A percentile compares a stretch with the other conserved stretches of the same genome.
Conservation (phyloP, 1,140 invertebrate species). For the Mizuhopecten yessoensis region DNA sequence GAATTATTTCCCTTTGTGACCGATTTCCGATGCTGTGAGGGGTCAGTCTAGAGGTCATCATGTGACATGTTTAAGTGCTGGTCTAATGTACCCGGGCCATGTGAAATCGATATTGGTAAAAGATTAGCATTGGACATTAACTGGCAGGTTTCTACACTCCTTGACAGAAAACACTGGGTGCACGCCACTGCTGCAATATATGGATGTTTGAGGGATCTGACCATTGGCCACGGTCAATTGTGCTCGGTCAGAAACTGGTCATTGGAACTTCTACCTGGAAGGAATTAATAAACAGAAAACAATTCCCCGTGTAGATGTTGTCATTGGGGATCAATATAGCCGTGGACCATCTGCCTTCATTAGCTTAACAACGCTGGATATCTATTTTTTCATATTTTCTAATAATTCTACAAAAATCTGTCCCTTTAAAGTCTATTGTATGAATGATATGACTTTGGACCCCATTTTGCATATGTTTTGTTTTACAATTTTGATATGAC, state of each 20-base stretch:
- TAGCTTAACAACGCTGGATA: not conserved
- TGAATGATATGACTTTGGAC: not conserved
- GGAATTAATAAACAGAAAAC: not conserved
- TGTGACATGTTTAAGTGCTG: not conserved
- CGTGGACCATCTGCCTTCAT: slow-evolving; percentile 7
- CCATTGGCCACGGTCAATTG: not conserved
- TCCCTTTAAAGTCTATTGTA: not conserved
- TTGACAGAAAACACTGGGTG: slow-evolving; percentile 4
- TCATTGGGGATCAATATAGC: not conserved
- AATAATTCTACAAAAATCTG: not conserved
- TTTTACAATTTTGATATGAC: not conserved
- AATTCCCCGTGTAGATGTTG: not conserved
- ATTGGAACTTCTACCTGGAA: not conserved
- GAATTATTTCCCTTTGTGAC: slow-evolving; percentile 17
- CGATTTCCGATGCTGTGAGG: not conserved
- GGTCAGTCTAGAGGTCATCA: not conserved
- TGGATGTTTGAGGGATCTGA: not conserved
- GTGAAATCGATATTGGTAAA: slow-evolving; percentile 7
- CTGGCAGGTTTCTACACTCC: not conserved
- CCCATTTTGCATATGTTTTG: not conserved
- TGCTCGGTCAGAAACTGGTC: slow-evolving; percentile 12
- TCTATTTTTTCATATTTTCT: not conserved
- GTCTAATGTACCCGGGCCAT: not conserved
- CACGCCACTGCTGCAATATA: not conserved
- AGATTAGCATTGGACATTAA: not conserved